phyloP scores from a whole-genome alignment of 2,888 invertebrate species.

The Abrostola triplasia region DNA sequence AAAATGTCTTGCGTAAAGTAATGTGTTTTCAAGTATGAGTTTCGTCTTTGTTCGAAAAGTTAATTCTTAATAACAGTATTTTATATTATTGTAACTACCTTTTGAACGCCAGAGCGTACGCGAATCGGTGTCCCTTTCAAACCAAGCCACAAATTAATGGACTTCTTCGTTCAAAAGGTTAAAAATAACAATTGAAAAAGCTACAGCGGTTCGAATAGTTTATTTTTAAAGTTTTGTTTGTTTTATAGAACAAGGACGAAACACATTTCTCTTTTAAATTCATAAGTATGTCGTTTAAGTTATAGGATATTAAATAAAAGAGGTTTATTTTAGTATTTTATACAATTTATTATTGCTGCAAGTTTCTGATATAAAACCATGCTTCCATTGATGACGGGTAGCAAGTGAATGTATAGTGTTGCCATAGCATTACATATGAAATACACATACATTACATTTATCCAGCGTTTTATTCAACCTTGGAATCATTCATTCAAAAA shows the following conservation, averaged over 20 bases:
- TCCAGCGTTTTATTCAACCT: constrained; percentile 44
- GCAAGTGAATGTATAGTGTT: constrained; percentile 40
- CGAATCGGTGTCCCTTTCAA: too few relatives aligned
- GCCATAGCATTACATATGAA: constrained; percentile 40
- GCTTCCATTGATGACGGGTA: constrained; percentile 54
- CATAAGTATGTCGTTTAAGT: constrained; percentile 28
- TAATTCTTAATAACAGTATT: too few relatives aligned
- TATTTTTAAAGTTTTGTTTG: background rate
- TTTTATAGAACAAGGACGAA: background rate
- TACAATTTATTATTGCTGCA: constrained; percentile 66
- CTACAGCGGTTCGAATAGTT: background rate
- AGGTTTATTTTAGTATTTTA: constrained; percentile 66
- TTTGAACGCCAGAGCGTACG: too few relatives aligned
- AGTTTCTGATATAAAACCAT: constrained; percentile 52
- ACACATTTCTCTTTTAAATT: constrained; percentile 18
- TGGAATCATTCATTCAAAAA: constrained; percentile 26
- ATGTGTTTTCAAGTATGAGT: background rate
- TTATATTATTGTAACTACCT: too few relatives aligned
- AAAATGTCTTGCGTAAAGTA: constrained; percentile 5
- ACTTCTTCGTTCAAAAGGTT: too few relatives aligned
- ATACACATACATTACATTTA: constrained; percentile 54
- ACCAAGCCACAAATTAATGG: too few relatives aligned
- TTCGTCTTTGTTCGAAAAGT: background rate
- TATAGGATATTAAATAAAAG: constrained; percentile 61
- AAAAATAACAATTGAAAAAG: too few relatives aligned